Percentiles rank a stretch among this genome's conserved stretches.
These are phyloP conservation scores for Columba livia DNA, from an alignment of 2,113 vertebrate genomes.

Conservation along the genomic window DNA sequence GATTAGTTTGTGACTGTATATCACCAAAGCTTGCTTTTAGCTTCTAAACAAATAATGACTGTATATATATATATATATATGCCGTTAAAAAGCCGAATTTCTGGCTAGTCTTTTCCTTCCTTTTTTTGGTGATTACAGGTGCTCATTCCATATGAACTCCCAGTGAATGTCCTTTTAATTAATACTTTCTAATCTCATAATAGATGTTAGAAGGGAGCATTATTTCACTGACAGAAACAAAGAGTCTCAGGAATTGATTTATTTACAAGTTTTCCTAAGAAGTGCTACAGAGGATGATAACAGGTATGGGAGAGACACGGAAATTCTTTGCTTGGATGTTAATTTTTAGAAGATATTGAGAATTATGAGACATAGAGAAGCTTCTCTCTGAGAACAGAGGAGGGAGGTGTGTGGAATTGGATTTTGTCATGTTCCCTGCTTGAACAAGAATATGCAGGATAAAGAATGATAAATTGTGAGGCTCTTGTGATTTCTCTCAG, in stretches of 20 bases:
- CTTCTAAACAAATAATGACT: not conserved
- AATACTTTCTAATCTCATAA: not conserved
- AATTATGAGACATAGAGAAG: not conserved
- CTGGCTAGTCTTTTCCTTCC: not conserved
- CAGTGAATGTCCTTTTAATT: not conserved
- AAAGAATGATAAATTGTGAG: not conserved
- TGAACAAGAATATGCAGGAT: not conserved
- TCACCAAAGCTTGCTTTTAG: constrained; percentile 8
- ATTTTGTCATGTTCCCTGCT: not conserved
- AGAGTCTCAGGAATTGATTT: not conserved
- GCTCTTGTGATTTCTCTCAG: not conserved
- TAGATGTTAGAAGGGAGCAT: not conserved
- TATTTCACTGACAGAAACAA: not conserved
- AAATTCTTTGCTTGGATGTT: not conserved
- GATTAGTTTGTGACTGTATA: not conserved
- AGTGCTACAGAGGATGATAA: not conserved
- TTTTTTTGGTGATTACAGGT: not conserved
- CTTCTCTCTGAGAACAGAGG: not conserved
- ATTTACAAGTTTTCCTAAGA: not conserved
- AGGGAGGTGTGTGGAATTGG: not conserved
- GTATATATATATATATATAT: not conserved
- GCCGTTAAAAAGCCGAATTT: not conserved
- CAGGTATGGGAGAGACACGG: not conserved
- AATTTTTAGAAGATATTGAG: not conserved
- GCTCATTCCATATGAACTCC: not conserved